Evolutionary conservation across 2,797 vertebrate species (phyloP).

Genomic region (Cottoperca gobio): DNA sequence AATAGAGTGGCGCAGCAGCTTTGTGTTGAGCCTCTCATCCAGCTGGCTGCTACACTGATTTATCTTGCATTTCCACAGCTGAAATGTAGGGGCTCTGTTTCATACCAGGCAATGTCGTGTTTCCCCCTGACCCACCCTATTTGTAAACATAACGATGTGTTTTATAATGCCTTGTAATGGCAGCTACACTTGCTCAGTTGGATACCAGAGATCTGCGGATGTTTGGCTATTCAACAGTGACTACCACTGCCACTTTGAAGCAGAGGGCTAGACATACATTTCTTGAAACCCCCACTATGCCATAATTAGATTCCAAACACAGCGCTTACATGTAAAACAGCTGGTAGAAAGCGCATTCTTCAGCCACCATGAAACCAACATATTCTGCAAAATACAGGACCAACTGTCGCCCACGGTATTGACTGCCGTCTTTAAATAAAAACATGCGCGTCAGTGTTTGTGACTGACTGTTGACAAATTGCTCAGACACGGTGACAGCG

Average conservation of each 20-base stretch:
- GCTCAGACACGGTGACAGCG: slow-evolving; percentile 30
- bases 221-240: slow-evolving; percentile 25
- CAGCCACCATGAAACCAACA: slow-evolving; percentile 73
- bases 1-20: slow-evolving; percentile 82
- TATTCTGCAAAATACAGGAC: slow-evolving; percentile 50
- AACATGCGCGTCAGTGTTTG: slow-evolving; percentile 15
- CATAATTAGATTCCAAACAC: slow-evolving; percentile 82
- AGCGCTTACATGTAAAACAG: slow-evolving; percentile 79
- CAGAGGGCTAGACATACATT: slow-evolving; percentile 47
- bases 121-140: slow-evolving; percentile 15
- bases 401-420: slow-evolving; percentile 47
- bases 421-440: slow-evolving; percentile 53
- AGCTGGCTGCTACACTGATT: slow-evolving; percentile 59
- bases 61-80: slow-evolving; percentile 56
- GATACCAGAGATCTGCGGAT: slow-evolving; percentile 34
- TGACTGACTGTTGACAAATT: slow-evolving; percentile 38
- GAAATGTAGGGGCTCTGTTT: slow-evolving; percentile 66
- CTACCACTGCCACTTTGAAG: slow-evolving; percentile 41
- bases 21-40: slow-evolving; percentile 72
- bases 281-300: slow-evolving; percentile 62
- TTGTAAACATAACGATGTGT: slow-evolving; percentile 56
- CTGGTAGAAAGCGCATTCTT: slow-evolving; percentile 78
- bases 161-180: slow-evolving; percentile 55
- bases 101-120: slow-evolving; percentile 57
- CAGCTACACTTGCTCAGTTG: slow-evolving; percentile 44